A percentile compares a stretch with the other conserved stretches of the same genome.
These are phyloP conservation scores for Cheilosia impressa DNA, from an alignment of 2,888 invertebrate genomes.

Conservation along the genomic window DNA sequence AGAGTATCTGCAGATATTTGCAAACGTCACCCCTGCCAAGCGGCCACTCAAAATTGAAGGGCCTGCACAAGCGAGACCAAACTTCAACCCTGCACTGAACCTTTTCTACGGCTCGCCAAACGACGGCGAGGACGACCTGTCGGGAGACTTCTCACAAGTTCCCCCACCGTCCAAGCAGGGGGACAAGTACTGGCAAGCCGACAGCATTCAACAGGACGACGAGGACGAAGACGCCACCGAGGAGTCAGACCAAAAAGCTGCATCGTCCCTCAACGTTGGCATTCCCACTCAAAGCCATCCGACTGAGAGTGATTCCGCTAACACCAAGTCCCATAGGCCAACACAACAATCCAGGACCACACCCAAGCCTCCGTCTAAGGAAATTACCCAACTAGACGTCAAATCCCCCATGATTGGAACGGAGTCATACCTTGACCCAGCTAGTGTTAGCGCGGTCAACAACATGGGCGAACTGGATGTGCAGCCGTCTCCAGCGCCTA, in stretches of 20 bases:
- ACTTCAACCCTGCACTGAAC: constrained; percentile 12
- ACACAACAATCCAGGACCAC: background rate
- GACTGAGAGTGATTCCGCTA: background rate
- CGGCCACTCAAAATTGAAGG: background rate
- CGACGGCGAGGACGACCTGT: constrained; percentile 75
- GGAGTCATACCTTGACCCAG: constrained; percentile 37
- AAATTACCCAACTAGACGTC: background rate
- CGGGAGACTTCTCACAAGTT: constrained; percentile 28
- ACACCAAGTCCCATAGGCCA: background rate
- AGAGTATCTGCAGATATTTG: constrained; percentile 33
- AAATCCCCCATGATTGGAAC: constrained; percentile 9
- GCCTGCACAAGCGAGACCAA: background rate
- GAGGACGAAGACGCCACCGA: constrained; percentile 40
- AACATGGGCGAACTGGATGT: constrained; percentile 38
- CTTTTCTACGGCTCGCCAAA: constrained; percentile 25
- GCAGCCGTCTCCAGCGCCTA: background rate
- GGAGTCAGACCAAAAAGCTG: constrained; percentile 57
- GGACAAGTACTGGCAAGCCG: constrained; percentile 22
- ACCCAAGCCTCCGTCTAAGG: background rate
- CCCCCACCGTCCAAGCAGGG: background rate
- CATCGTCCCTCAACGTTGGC: constrained; percentile 46
- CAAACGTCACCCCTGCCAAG: background rate
- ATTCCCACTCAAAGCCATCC: constrained; percentile 8
- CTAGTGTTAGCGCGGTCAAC: constrained; percentile 44
- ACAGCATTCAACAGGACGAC: constrained; percentile 6